Base-by-base conservation (phyloP, 2,888 invertebrate species). In the Leucophora obtusa region DNA sequence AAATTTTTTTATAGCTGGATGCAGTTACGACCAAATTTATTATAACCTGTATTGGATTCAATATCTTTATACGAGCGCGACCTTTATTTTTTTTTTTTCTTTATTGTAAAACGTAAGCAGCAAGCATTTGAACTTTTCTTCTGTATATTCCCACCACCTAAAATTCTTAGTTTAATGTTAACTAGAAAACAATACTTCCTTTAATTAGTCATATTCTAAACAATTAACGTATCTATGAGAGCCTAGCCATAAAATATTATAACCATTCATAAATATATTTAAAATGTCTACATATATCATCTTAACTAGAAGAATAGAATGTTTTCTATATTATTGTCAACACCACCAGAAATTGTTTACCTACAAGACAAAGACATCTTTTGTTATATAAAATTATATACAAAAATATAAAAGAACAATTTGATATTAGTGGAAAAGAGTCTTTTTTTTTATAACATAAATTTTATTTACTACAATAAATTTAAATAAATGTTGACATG, bases 401-500 rank as follows among this genome's bases (percentile, higher is more conserved):
- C 28, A 28, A 38, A 38, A 38, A 38, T 38, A 38, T 28, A 38
- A 38, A 38, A 38, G 14, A 38, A 38, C 38, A 38, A 38, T 38
- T 38, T 38, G 38, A 38, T 38, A 38, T 38, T 38, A 38, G 38
- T 38, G 14, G 11, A 38, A 38, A 28, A 28, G 4, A 28, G 28
- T 28, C 38, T 38, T 38, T 38, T 11, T 7, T 11, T 38, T 11
- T 38, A 11, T 38, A 11, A 38, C 38, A 38, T 38, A 38, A 9
- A 63, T 70, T 76, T 65, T 70, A 65, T 76, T 76, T 65, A 70
- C 70, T 70, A 18, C 54, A 83, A 84, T 84, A 84, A 84, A 84
- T 84, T 84, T 82, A 82, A 83, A 83, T 84, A 83, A 83, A 83
- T 82, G 82, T 83, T 84, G 83, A 84, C 83, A 83, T 79, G 78